Evolutionary conservation across 2,888 invertebrate genomes (phyloP).

Genomic region (Lasioglossum pauxillum): DNA sequence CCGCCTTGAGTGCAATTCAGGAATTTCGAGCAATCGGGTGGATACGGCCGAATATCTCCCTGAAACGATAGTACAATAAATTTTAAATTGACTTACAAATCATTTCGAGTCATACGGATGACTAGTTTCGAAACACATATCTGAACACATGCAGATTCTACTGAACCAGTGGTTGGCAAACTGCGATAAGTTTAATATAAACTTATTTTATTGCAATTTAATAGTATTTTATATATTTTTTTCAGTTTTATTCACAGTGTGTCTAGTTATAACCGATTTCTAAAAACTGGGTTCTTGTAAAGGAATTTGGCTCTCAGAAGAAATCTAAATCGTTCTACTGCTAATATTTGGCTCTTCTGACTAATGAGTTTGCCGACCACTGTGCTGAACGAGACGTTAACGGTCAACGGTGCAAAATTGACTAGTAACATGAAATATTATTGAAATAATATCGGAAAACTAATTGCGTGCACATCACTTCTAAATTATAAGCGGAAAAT

Average conservation of each 20-base stretch:
- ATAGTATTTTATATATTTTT: no score
- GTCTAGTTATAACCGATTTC: no score
- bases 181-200: no score
- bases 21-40: conserved; percentile 74
- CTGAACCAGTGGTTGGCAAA: background rate
- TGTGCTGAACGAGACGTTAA: background rate
- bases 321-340: no score
- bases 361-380: no score
- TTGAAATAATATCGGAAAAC: background rate
- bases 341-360: no score
- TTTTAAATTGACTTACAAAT: background rate
- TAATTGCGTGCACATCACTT: background rate
- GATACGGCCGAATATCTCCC: conserved; percentile 66
- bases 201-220: no score
- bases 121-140: background rate
- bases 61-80: conserved; percentile 36
- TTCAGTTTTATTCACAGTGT: no score
- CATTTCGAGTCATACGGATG: background rate
- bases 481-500: background rate
- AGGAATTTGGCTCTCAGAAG: no score
- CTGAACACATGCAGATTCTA: background rate
- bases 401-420: background rate
- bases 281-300: no score
- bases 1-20: conserved; percentile 75
- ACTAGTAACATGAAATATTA: background rate